Base-by-base conservation (phyloP, 1,140 invertebrate species). In the Drosophila teissieri region DNA sequence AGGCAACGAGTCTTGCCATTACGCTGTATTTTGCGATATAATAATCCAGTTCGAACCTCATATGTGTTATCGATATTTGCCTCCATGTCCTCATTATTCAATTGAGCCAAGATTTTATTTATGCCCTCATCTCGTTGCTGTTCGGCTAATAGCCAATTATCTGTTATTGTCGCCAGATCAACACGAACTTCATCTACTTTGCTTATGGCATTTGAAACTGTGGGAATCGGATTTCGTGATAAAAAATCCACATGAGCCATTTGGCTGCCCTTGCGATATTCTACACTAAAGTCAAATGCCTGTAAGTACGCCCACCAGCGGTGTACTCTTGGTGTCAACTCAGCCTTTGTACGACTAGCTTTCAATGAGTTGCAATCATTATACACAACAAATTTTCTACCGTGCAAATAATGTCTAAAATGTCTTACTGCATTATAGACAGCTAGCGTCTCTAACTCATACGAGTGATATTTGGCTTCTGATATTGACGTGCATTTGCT, bases 281-380 rank as follows among this genome's bases (percentile, higher is more conserved):
- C 39, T 14, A 42, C 22, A 17, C 15, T 31, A 63, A 63, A 55
- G 10, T 63, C 34, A 31, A 62, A 54, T 31, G 17, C 36, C 19
- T 55, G 48, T 8, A 34, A 17, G 17, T 46, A 64, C 14, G 53
- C 61, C 40, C 42, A 64, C 62, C 22, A 56, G 6, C 62, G n/a
- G 34, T 64, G 53, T 22, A 56, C 42, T 31, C 52, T 39, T 31
- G 34, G 34, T 5, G 52, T 64, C 11, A 56, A 15, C 3, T 46
- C 61, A 2, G 42, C 22, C 15, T 64, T 48, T 2, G 22, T 55
- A 8, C 12, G n/a, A 6, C 17, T 54, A n/a, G 42, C 34, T 36
- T 64, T 56, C 19, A 63, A 24, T 4, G 14, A 63, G 19, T 63
- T 54, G 19, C 24, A 63, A 14, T 63, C 40, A 14, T 31, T 54